phyloP scores from a whole-genome alignment of 1,140 invertebrate species.

The Drosophila setifemur region DNA sequence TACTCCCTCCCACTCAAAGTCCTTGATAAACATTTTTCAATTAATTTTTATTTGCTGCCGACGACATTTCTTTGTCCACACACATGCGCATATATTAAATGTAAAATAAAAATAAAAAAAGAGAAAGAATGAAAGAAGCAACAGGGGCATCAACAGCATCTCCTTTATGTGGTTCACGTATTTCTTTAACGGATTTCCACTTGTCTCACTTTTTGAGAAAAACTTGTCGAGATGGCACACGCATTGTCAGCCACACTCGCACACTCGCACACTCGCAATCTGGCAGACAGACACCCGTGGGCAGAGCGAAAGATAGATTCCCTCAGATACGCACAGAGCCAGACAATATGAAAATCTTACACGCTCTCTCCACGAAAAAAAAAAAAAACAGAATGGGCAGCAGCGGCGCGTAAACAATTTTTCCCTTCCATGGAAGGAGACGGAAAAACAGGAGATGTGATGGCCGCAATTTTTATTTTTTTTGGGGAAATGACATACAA shows the following conservation, averaged over 20 bases:
- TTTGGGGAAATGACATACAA: slow-evolving; percentile 10
- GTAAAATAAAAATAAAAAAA: not conserved
- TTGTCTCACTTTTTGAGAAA: slow-evolving; percentile 73
- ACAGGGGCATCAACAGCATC: slow-evolving; percentile 27
- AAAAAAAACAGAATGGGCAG: slow-evolving; percentile 18
- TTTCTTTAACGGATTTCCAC: slow-evolving; percentile 79
- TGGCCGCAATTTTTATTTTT: slow-evolving; percentile 3
- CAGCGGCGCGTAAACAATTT: slow-evolving; percentile 41
- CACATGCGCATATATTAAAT: slow-evolving; percentile 24
- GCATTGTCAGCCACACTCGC: slow-evolving; percentile 55
- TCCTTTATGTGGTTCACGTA: slow-evolving; percentile 72
- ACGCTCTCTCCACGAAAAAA: slow-evolving; percentile 17
- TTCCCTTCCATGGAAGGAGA: not conserved
- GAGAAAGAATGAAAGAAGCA: not conserved
- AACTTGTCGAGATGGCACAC: slow-evolving; percentile 70
- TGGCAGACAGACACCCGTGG: slow-evolving; percentile 7
- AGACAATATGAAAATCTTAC: slow-evolving; percentile 14
- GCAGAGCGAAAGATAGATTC: slow-evolving; percentile 9
- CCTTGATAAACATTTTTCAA: slow-evolving; percentile 81
- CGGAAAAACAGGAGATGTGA: not conserved
- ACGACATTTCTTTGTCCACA: slow-evolving; percentile 68
- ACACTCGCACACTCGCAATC: too few relatives aligned
- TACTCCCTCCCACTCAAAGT: slow-evolving; percentile 52
- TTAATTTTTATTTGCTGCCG: slow-evolving; percentile 78
- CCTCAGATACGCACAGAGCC: not conserved